phyloP scores from a whole-genome alignment of 2,113 vertebrate genomes.

The Cranoglanis bouderius region DNA sequence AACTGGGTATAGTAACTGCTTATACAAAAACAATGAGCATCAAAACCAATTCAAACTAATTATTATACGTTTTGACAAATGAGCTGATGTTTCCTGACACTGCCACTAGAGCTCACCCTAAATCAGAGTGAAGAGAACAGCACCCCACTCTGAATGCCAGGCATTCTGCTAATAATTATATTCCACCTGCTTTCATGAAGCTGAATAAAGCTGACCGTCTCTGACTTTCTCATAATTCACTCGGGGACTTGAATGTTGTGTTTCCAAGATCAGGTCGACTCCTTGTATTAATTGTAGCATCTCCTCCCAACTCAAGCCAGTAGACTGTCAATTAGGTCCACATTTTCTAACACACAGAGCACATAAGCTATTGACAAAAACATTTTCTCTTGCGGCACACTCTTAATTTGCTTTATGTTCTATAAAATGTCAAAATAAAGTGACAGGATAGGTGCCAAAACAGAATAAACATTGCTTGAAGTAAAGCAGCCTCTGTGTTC shows the following conservation, averaged over 20 bases:
- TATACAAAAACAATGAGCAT: conserved; percentile 20
- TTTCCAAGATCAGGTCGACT: conserved; percentile 53
- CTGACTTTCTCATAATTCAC: conserved; percentile 61
- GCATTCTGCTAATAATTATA: conserved; percentile 37
- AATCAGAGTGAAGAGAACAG: conserved; percentile 67
- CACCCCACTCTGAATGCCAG: conserved; percentile 26
- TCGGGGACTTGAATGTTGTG: conserved; percentile 49
- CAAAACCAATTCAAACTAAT: not conserved
- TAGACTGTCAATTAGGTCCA: conserved; percentile 55
- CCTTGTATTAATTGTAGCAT: conserved; percentile 60
- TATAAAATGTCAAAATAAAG: not conserved
- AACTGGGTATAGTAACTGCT: not conserved
- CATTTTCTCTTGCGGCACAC: conserved; percentile 5
- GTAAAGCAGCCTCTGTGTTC: not conserved
- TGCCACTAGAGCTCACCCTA: conserved; percentile 78
- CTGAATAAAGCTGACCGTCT: conserved; percentile 42
- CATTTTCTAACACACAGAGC: conserved; percentile 52
- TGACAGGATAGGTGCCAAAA: conserved; percentile 8
- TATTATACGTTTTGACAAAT: conserved; percentile 20
- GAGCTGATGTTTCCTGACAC: conserved; percentile 61
- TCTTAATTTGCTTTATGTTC: conserved; percentile 25
- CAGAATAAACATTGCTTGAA: conserved; percentile 4
- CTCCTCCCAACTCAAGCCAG: conserved; percentile 48
- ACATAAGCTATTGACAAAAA: conserved; percentile 35
- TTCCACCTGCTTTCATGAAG: conserved; percentile 52